Base-by-base conservation (phyloP, 2,797 vertebrate species). In the Merluccius polli region DNA sequence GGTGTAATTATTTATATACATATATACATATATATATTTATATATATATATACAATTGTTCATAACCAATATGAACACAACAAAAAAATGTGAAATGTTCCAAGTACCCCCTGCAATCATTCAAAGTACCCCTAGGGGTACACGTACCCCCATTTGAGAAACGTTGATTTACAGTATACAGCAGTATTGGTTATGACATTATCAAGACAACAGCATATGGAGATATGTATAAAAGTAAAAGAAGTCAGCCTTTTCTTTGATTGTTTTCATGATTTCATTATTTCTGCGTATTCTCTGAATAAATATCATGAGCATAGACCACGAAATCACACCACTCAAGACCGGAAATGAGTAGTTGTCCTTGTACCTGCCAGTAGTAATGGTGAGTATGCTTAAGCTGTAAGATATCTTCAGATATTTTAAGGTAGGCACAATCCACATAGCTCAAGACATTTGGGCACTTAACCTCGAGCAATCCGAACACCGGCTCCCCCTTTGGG, bases 401-500 rank as follows among this genome's bases (percentile, higher is more conserved):
- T 24, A 65, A 27, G 21, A 65, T 18, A n/a, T 27, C 63, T 18
- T 65, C 27, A 21, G 63, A 65, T 21, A 65, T 18, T 27, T 27
- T 27, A 27, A 65, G 63, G 63, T 73, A 75, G 12, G 31, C 29
- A 36, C 44, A 71, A 32, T 75, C 69, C 4, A 72, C 48, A 18
- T 72, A 75, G 52, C 73, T 80, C 30, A 71, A 21, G 10, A 31
- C 31, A 27, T 77, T 77, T 59, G 75, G 75, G 29, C 75, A 77
- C 71, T 75, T 77, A 5, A 81, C 21, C 24, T 77, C 73, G 11
- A 77, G 30, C 1, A 76, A 36, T 10, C 77, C 80, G 52, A 81
- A 78, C 70, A n/a, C 30, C 59, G 72, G 69, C 27, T 31, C 44
- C 3, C 32, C 77, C n/a, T n/a, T n/a, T n/a, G n/a, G n/a, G n/a